Conservation (phyloP, 2,797 vertebrate species). For the Loris lydekkerianus region DNA sequence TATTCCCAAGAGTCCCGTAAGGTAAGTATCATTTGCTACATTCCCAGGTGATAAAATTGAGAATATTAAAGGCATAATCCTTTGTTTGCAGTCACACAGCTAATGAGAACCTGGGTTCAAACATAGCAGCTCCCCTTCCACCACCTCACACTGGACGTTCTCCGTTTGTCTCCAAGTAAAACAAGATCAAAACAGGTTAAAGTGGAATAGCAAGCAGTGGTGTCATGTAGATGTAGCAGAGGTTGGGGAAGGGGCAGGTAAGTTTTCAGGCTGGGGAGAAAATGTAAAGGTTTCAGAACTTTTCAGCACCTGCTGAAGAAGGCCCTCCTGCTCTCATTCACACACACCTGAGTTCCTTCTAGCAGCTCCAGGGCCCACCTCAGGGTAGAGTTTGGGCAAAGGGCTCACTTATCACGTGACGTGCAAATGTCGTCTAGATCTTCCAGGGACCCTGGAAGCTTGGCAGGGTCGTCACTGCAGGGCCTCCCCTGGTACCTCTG, state of each 20-base stretch:
- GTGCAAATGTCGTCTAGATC: not conserved
- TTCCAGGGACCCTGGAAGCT: not conserved
- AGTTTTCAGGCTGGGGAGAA: not conserved
- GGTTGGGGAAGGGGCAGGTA: not conserved
- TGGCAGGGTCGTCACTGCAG: not conserved
- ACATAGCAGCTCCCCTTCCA: not conserved
- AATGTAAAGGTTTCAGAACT: not conserved
- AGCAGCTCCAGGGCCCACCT: not conserved
- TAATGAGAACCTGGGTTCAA: not conserved
- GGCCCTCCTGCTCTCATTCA: not conserved
- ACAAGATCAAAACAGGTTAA: not conserved
- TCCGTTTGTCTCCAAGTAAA: not conserved
- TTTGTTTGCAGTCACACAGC: not conserved
- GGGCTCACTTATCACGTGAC: not conserved
- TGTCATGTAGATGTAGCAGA: not conserved
- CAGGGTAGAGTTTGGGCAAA: not conserved
- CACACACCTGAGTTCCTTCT: not conserved
- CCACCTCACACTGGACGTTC: not conserved
- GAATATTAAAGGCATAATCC: not conserved
- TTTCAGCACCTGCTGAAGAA: not conserved
- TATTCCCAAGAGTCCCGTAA: not conserved
- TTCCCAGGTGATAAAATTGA: not conserved
- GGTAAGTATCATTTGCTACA: slow-evolving; percentile 42
- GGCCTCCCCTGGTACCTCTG: not conserved
- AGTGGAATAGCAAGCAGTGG: not conserved